Percentiles rank a stretch among this genome's conserved stretches.
phyloP scores from a whole-genome alignment of 2,113 vertebrate species.

The Hypomesus transpacificus region DNA sequence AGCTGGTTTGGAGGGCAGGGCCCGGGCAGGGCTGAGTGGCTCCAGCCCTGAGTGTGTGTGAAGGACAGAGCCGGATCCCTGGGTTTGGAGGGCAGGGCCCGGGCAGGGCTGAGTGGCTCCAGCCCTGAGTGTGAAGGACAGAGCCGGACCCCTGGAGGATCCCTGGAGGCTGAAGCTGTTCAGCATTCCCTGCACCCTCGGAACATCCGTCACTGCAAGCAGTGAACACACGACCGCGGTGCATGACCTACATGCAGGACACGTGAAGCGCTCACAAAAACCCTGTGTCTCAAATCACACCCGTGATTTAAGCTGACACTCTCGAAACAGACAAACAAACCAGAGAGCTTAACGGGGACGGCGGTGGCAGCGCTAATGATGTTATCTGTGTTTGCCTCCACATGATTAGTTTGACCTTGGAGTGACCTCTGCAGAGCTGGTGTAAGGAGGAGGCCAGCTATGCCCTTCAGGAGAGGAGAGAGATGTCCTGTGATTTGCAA shows the following conservation, averaged over 20 bases:
- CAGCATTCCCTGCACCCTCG: conserved; percentile 44
- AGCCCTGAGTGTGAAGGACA: conserved; percentile 55
- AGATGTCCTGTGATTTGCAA: conserved; percentile 3
- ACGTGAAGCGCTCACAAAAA: not conserved
- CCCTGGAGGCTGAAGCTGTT: conserved; percentile 26
- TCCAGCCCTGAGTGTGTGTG: conserved; percentile 35
- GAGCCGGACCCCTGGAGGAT: conserved; percentile 25
- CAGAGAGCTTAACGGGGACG: not conserved
- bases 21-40: too few species aligned
- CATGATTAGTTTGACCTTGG: conserved; percentile 15
- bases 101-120: conserved; percentile 35
- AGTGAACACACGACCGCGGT: conserved; percentile 31
- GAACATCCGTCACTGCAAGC: conserved; percentile 40
- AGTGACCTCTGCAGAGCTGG: not conserved
- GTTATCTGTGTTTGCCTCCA: conserved; percentile 2
- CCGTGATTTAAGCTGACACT: not conserved
- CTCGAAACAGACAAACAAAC: not conserved
- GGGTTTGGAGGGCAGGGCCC: too few species aligned
- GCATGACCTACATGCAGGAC: conserved; percentile 52
- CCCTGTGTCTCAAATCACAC: not conserved
- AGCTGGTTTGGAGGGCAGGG: too few species aligned
- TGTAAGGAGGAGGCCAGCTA: conserved; percentile 9
- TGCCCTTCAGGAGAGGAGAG: conserved; percentile 16
- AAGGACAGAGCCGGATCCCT: too few species aligned
- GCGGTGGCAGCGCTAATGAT: not conserved